These are phyloP conservation scores for Eumacrocentrus americanus DNA, from an alignment of 2,888 invertebrate genomes.

Conservation along the genomic window DNA sequence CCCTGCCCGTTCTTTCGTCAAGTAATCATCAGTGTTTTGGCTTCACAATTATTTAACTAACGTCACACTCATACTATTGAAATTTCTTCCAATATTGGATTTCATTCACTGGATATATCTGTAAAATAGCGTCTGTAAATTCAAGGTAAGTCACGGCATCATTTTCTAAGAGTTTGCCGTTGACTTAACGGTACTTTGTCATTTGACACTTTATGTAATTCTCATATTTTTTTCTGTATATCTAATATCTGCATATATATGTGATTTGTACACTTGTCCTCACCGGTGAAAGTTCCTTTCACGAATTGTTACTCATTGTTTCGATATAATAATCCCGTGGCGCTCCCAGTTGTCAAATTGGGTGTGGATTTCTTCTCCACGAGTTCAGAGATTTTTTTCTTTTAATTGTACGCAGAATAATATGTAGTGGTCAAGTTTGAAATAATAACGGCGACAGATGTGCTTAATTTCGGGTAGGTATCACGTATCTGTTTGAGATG, in stretches of 20 bases:
- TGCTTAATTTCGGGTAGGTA: no score
- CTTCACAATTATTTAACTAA: not conserved
- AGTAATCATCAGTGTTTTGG: not conserved
- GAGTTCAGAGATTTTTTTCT: no score
- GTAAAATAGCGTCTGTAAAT: not conserved
- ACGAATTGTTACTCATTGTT: not conserved
- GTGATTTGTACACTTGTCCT: not conserved
- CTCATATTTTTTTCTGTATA: not conserved
- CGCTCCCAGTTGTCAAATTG: constrained; percentile 15
- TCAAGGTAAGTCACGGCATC: constrained; percentile 8
- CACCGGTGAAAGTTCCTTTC: not conserved
- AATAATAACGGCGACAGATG: no score
- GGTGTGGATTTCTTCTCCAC: constrained; percentile 10
- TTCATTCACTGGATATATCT: not conserved
- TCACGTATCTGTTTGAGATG: no score
- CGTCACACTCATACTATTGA: not conserved
- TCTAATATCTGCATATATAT: not conserved
- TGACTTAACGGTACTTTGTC: not conserved
- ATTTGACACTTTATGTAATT: not conserved
- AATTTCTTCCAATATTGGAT: not conserved
- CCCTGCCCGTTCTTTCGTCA: constrained; percentile 34
- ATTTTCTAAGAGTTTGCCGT: constrained; percentile 2
- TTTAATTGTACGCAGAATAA: no score
- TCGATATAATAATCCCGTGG: constrained; percentile 2
- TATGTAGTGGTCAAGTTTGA: no score